Base-by-base conservation (phyloP, 2,888 invertebrate species). In the Microchrysa polita region DNA sequence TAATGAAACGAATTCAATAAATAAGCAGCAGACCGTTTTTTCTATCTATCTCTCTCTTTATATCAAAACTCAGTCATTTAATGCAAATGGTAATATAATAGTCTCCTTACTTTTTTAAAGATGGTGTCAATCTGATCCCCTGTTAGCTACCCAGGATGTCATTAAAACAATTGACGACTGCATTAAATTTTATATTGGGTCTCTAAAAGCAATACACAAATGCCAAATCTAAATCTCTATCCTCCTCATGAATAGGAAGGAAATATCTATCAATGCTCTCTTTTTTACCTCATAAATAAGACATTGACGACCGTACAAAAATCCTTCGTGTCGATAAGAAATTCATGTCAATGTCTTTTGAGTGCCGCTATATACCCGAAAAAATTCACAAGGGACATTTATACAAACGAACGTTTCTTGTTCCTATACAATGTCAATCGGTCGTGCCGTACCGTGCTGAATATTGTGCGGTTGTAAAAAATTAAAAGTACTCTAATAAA, bases 401-500 rank as follows among this genome's bases (percentile, higher is more conserved):
- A 18, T 40, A 34, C 48, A n/a, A 34, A 34, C 27, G 27, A 34
- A 34, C 27, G 27, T 7, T 23, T 42, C 18, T 61, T 14, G 42
- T 42, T 42, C 42, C n/a, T n/a, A n/a, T n/a, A 27, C 4, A 1
- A 61, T 61, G 61, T 61, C 61, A 61, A 61, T 61, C 61, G 23
- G 10, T 61, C 16, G 12, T 65, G n/a, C 23, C 20, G 65, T 1
- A 65, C 40, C 16, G 12, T 65, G n/a, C 23, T 12, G 65, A 7
- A 65, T 65, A 65, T 65, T 65, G 65, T 34, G n/a, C n/a, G 65
- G 44, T 65, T 20, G 65, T 65, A 65, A 65, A 65, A 65, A 65
- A 65, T 65, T 65, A 65, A 65, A 65, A 65, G 65, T 65, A 65
- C 48, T 65, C 65, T 65, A 65, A 65, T 65, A 65, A 65, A 65